Percentiles rank a stretch among this genome's conserved stretches.
These are phyloP conservation scores for Drosophila tsacasi DNA, from an alignment of 1,140 invertebrate genomes.

Conservation along the genomic window DNA sequence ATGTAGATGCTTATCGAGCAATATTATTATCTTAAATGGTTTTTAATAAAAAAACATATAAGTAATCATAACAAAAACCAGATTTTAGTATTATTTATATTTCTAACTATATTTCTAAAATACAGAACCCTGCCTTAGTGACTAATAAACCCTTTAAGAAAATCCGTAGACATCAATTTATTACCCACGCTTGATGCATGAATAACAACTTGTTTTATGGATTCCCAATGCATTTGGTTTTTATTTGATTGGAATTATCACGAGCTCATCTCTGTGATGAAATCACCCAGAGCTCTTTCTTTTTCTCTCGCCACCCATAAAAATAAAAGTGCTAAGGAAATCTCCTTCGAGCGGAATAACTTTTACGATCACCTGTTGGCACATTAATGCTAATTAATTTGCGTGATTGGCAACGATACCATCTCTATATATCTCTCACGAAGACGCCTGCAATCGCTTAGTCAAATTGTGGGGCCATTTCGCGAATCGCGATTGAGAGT, in stretches of 20 bases:
- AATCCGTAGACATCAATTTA: neutral
- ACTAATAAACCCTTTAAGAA: neutral
- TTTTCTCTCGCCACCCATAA: neutral
- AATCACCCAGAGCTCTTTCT: slow-evolving; percentile 1
- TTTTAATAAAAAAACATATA: neutral
- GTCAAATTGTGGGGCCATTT: slow-evolving; percentile 65
- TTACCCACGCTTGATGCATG: neutral
- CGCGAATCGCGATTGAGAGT: slow-evolving; percentile 38
- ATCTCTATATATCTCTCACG: slow-evolving; percentile 36
- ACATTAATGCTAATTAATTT: slow-evolving; percentile 32
- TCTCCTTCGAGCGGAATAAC: neutral
- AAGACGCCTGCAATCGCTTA: slow-evolving; percentile 52
- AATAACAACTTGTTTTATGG: neutral
- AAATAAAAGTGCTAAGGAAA: slow-evolving; percentile 16
- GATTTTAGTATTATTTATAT: neutral
- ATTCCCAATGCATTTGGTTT: slow-evolving; percentile 1
- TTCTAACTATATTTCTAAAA: neutral
- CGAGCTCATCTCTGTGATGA: slow-evolving; percentile 12
- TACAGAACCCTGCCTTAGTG: neutral
- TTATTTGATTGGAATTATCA: slow-evolving; percentile 1
- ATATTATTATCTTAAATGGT: no score
- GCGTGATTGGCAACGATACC: slow-evolving; percentile 17
- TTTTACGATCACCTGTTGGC: slow-evolving; percentile 5
- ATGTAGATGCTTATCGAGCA: no score
- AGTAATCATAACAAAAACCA: neutral